A percentile compares a stretch with the other conserved stretches of the same genome.
These are phyloP conservation scores for Epinotia demarniana DNA, from an alignment of 2,888 invertebrate genomes.

Conservation along the genomic window DNA sequence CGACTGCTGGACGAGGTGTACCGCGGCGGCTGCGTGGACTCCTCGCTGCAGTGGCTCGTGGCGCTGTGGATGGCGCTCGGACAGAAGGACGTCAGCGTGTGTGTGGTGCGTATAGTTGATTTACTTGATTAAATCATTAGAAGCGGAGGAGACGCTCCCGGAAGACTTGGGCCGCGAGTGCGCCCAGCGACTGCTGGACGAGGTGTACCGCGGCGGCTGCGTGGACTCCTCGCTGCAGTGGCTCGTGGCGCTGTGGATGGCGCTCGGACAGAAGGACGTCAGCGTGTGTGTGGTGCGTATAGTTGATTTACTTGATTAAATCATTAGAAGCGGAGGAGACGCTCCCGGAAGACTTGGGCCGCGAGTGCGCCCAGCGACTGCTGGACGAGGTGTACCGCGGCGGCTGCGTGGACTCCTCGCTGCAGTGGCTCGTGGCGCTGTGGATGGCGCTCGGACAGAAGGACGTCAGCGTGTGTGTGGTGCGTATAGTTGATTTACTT, in stretches of 20 bases:
- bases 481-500: constrained; percentile 55
- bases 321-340: constrained; percentile 82
- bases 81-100: constrained; percentile 96
- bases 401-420: constrained; percentile 95
- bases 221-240: constrained; percentile 95
- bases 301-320: constrained; percentile 53
- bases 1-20: constrained; percentile 95
- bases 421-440: constrained; percentile 94
- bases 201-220: constrained; percentile 96
- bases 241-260: constrained; percentile 95
- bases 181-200: too few species aligned
- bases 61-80: constrained; percentile 97
- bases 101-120: constrained; percentile 69
- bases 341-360: constrained; percentile 96
- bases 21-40: constrained; percentile 96
- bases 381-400: constrained; percentile 96
- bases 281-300: constrained; percentile 88
- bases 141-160: too few species aligned
- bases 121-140: too few species aligned
- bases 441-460: constrained; percentile 98
- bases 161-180: too few species aligned
- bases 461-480: constrained; percentile 93
- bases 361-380: constrained; percentile 90
- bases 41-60: constrained; percentile 93
- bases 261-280: constrained; percentile 96